Base-by-base conservation (phyloP, 1,140 invertebrate genomes). In the Chionoecetes opilio region DNA sequence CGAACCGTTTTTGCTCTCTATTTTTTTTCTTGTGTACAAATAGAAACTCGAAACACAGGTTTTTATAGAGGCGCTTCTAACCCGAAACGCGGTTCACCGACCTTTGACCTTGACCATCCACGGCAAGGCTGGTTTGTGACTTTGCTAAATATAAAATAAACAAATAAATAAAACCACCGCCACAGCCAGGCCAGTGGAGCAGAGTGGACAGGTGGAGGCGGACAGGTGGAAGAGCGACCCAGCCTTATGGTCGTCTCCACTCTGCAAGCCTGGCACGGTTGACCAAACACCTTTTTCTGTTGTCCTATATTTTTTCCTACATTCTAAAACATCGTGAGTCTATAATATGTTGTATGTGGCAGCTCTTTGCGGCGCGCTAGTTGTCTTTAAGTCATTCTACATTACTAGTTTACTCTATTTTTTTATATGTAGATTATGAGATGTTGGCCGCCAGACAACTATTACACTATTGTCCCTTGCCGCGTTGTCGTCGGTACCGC, bases 191-290 rank as follows among this genome's bases (percentile, higher is more conserved):
- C n/a, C 63, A 75, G 6, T n/a, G 63, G 63, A 75, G 63, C 63
- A 75, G 63, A 75, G 63, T 75, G 63, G 63, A 75, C 63, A 75
- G 63, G 63, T 75, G n/a, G n/a, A 75, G 63, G n/a, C n/a, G 21
- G 63, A 75, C 63, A 75, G 63, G 63, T 75, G 63, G n/a, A n/a
- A n/a, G 9, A 14, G 11, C 46, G 21, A 11, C 46, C 46, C 46
- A 53, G 46, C 46, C 46, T 53, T 17, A 17, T 53, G 46, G 11
- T 53, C 21, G 11, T 53, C 46, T 53, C 46, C 26, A n/a, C n/a
- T 75, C 26, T 14, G 9, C 11, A 75, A n/a, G 5, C 63, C 63
- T 75, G 26, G 21, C 11, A 75, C 1, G 63, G n/a, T 75, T 75
- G 26, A n/a, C n/a, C 3, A 75, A 75, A n/a, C 63, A 26, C 1